Conservation (phyloP, 1,140 invertebrate genomes). For the Neodiprion lecontei region DNA sequence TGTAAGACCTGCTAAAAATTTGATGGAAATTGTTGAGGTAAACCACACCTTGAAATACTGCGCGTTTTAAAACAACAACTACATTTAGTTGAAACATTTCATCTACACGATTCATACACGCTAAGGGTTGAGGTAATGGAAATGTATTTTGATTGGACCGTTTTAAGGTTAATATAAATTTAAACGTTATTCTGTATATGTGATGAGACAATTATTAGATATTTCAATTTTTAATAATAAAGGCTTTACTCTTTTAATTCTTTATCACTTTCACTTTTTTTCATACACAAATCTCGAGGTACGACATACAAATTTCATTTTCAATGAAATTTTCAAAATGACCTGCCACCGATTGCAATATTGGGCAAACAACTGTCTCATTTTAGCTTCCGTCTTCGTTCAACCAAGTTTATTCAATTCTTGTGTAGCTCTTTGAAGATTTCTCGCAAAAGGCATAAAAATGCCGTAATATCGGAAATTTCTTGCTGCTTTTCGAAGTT, state of each 20-base stretch:
- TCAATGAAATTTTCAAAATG: too few relatives aligned
- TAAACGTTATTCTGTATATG: conserved; percentile 33
- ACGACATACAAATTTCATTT: background rate
- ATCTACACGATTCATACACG: background rate
- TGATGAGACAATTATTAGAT: conserved; percentile 31
- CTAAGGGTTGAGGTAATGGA: conserved; percentile 10
- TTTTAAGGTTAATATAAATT: conserved; percentile 21
- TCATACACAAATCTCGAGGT: background rate
- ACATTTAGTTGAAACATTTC: too few relatives aligned
- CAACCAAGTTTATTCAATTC: background rate
- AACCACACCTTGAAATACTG: too few relatives aligned
- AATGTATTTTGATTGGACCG: conserved; percentile 29
- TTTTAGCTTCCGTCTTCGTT: background rate
- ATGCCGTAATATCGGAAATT: conserved; percentile 33
- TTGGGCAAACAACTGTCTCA: too few relatives aligned
- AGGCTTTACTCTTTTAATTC: conserved; percentile 35
- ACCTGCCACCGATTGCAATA: too few relatives aligned
- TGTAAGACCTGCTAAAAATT: too few relatives aligned
- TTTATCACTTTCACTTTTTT: conserved; percentile 8
- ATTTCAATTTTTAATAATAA: conserved; percentile 48
- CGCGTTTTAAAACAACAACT: too few relatives aligned
- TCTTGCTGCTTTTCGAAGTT: conserved; percentile 33
- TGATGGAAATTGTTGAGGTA: too few relatives aligned
- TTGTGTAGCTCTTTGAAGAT: conserved; percentile 41
- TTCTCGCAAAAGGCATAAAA: conserved; percentile 43